A percentile compares a stretch with the other conserved stretches of the same genome.
These are phyloP conservation scores for Mycteria americana DNA, from an alignment of 2,797 vertebrate genomes.

Conservation along the genomic window DNA sequence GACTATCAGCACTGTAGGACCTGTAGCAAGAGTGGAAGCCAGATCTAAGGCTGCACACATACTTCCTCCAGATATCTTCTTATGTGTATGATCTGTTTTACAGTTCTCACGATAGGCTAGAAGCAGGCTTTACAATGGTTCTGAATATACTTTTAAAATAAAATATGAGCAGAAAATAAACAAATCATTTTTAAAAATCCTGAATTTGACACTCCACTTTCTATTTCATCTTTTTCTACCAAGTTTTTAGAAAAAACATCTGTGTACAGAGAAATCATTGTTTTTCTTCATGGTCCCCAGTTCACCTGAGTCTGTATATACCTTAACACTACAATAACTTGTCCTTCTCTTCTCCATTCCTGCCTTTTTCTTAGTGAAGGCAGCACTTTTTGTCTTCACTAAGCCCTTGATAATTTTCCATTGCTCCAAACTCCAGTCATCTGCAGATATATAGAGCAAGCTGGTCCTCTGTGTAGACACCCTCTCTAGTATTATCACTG, in stretches of 20 bases:
- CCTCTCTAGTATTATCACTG: not conserved
- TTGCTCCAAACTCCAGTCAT: not conserved
- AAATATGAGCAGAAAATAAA: not conserved
- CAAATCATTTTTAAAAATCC: not conserved
- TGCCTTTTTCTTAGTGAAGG: not conserved
- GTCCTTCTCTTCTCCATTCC: not conserved
- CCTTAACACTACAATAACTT: not conserved
- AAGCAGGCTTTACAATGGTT: not conserved
- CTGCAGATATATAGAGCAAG: not conserved
- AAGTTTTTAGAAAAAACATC: not conserved
- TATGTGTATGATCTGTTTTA: not conserved
- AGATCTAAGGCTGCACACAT: not conserved
- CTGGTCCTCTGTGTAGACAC: not conserved
- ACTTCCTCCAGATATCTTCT: not conserved
- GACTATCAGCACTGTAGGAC: not conserved
- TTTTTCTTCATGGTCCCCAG: not conserved
- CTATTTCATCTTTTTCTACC: not conserved
- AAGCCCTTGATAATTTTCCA: not conserved
- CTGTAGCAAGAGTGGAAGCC: not conserved
- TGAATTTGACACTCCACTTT: not conserved
- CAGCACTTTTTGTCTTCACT: not conserved
- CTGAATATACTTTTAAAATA: not conserved
- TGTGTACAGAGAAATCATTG: rapidly evolving
- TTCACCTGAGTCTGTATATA: not conserved
- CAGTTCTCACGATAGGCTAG: not conserved